phyloP scores from a whole-genome alignment of 1,140 invertebrate species.

The Ceratina japonica region DNA sequence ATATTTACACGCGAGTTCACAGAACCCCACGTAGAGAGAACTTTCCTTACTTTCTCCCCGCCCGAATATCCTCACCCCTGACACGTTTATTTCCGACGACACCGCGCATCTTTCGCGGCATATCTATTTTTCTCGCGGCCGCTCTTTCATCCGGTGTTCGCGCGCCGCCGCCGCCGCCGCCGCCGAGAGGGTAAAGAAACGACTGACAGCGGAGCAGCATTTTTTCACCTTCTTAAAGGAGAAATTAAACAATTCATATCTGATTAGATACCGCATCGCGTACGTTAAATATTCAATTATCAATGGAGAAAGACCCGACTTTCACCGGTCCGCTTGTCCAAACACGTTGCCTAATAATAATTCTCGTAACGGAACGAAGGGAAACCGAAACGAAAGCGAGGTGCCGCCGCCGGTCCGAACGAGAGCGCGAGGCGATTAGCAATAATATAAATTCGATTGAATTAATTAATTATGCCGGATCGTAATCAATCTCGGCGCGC shows the following conservation, averaged over 20 bases:
- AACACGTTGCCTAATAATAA: neutral
- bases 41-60: constrained; percentile 46
- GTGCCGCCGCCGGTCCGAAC: neutral
- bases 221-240: neutral
- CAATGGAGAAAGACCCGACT: neutral
- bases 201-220: neutral
- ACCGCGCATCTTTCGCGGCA: constrained; percentile 26
- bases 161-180: too few relatives aligned
- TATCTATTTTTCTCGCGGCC: constrained; percentile 1
- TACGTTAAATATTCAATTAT: neutral
- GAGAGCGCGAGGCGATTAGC: neutral
- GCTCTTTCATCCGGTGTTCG: neutral
- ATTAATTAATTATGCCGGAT: too few relatives aligned
- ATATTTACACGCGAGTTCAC: constrained; percentile 65
- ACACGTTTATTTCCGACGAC: constrained; percentile 48
- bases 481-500: too few relatives aligned
- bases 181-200: neutral
- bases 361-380: neutral
- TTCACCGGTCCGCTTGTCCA: neutral
- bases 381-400: neutral
- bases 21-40: constrained; percentile 55
- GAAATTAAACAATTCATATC: neutral
- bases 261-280: neutral
- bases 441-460: too few relatives aligned
- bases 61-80: constrained; percentile 39